Conservation (phyloP, 2,113 vertebrate species). For the Athene cunicularia region DNA sequence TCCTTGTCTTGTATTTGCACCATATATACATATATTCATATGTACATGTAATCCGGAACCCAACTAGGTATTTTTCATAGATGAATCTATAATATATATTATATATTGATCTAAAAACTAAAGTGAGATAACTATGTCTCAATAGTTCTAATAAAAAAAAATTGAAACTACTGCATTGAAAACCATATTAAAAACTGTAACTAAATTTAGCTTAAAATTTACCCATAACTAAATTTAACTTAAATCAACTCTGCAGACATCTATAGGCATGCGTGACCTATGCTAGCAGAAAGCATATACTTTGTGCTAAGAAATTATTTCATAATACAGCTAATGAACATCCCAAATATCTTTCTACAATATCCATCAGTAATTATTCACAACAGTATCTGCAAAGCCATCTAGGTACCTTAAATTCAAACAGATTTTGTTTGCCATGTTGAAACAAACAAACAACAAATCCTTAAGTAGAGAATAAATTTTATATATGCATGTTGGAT, state of each 20-base stretch:
- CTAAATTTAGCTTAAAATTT: background rate
- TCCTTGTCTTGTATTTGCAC: background rate
- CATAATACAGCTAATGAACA: background rate
- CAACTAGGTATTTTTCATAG: background rate
- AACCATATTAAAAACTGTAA: background rate
- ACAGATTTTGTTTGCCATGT: background rate
- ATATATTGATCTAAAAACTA: background rate
- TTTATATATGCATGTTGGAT: background rate
- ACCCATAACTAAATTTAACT: background rate
- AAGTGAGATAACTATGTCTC: background rate
- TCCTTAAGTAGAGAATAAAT: background rate
- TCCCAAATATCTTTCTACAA: background rate
- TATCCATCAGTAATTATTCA: background rate
- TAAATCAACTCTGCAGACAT: background rate
- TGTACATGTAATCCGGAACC: background rate
- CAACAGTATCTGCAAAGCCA: background rate
- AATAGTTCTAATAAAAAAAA: background rate
- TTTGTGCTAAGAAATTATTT: background rate
- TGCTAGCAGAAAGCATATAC: background rate
- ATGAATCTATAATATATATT: background rate
- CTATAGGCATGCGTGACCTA: rapidly evolving
- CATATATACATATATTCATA: too few relatives aligned
- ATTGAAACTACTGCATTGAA: background rate
- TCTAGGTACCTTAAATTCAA: background rate
- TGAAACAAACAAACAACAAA: background rate